Conservation (phyloP, 2,797 vertebrate species). For the Tapirus indicus region DNA sequence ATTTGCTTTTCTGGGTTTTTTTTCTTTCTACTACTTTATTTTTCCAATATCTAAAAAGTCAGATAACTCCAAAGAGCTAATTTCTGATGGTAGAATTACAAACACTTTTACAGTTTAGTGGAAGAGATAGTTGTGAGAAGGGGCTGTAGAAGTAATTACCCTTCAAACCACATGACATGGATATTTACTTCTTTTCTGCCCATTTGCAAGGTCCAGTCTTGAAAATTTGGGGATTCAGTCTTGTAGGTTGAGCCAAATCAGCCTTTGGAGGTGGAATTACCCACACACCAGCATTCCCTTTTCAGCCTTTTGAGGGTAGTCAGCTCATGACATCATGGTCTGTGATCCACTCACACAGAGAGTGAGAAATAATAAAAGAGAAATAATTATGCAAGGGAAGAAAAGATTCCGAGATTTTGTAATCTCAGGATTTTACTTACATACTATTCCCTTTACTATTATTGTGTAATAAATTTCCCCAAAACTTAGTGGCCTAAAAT, state of each 20-base stretch:
- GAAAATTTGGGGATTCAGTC: not conserved
- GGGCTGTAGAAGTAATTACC: not conserved
- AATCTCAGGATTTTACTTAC: not conserved
- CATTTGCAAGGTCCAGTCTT: not conserved
- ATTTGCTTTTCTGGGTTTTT: not conserved
- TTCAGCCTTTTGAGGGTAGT: not conserved
- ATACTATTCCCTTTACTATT: not conserved
- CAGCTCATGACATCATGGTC: not conserved
- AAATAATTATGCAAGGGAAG: not conserved
- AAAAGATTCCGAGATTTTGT: conserved; percentile 14
- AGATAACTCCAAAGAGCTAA: not conserved
- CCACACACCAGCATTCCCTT: not conserved
- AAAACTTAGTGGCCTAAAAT: not conserved
- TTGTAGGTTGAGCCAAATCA: not conserved
- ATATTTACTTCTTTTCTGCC: not conserved
- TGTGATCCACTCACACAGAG: not conserved
- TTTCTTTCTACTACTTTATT: not conserved
- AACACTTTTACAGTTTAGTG: not conserved
- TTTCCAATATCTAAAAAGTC: not conserved
- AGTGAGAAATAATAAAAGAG: not conserved
- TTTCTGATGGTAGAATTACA: not conserved
- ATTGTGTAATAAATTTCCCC: not conserved
- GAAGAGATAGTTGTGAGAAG: not conserved
- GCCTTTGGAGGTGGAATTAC: not conserved
- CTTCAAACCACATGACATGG: not conserved